Conservation (phyloP, 2,888 invertebrate species). For the Ischnura elegans region DNA sequence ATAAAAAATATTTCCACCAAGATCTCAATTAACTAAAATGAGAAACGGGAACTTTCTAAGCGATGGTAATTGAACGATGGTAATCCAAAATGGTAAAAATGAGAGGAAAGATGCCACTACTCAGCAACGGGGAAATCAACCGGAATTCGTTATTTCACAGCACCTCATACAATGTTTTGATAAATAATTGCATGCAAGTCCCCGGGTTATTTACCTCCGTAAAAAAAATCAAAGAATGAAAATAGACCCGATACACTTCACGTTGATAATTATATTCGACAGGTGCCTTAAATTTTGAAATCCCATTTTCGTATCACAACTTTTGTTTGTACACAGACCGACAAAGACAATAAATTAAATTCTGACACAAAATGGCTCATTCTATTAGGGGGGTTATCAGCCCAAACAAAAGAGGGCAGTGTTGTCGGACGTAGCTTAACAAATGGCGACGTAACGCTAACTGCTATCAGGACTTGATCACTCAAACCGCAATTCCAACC, state of each 20-base stretch:
- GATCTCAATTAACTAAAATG: neutral
- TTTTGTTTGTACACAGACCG: slow-evolving; percentile 55
- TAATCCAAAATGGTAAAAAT: neutral
- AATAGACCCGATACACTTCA: neutral
- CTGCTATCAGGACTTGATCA: neutral
- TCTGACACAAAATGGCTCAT: slow-evolving; percentile 68
- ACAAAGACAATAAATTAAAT: slow-evolving; percentile 66
- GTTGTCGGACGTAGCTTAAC: slow-evolving; percentile 65
- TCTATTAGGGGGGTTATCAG: slow-evolving; percentile 58
- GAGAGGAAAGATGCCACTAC: neutral
- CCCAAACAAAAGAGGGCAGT: slow-evolving; percentile 67
- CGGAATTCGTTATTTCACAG: neutral
- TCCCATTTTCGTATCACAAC: neutral
- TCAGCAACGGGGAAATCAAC: neutral
- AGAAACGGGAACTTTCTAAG: neutral
- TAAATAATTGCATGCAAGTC: neutral
- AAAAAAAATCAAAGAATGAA: neutral
- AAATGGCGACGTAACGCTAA: slow-evolving; percentile 60
- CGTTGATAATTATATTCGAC: neutral
- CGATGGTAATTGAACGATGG: neutral
- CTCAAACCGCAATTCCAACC: neutral
- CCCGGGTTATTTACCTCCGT: neutral
- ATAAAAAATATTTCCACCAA: slow-evolving; percentile 6
- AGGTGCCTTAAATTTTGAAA: neutral
- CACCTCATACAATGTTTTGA: slow-evolving; percentile 10